Evolutionary conservation across 2,888 invertebrate species (phyloP).

Genomic region (Escarpia spicata): DNA sequence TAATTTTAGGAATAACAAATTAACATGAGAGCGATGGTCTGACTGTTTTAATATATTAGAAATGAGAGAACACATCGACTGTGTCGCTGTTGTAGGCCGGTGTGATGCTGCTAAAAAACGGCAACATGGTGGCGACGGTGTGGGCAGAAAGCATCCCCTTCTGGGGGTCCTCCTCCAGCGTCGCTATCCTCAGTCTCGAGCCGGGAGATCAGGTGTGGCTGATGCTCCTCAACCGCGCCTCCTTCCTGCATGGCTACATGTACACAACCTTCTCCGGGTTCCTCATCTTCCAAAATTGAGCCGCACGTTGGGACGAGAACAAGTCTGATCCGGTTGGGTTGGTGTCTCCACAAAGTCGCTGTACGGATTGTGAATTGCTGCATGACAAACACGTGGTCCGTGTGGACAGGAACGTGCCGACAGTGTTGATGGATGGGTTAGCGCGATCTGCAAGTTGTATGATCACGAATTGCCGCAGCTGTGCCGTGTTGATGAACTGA

Average conservation of each 20-base stretch:
- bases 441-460: neutral
- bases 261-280: conserved; percentile 63
- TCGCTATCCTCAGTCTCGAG: conserved; percentile 54
- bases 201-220: conserved; percentile 52
- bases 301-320: neutral
- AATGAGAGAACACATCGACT: no score
- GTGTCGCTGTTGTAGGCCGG: conserved; percentile 52
- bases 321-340: neutral
- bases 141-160: conserved; percentile 64
- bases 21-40: no score
- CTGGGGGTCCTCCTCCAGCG: conserved; percentile 61
- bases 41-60: no score
- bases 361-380: neutral
- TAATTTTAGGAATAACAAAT: no score
- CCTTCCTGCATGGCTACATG: conserved; percentile 64
- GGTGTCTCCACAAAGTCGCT: neutral
- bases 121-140: conserved; percentile 59
- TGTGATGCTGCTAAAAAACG: conserved; percentile 52
- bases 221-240: conserved; percentile 52
- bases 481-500: neutral
- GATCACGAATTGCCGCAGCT: neutral
- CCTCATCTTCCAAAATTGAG: conserved; percentile 51
- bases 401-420: neutral
- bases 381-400: neutral
- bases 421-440: neutral